phyloP scores from a whole-genome alignment of 2,888 invertebrate species.

The Empis livida region DNA sequence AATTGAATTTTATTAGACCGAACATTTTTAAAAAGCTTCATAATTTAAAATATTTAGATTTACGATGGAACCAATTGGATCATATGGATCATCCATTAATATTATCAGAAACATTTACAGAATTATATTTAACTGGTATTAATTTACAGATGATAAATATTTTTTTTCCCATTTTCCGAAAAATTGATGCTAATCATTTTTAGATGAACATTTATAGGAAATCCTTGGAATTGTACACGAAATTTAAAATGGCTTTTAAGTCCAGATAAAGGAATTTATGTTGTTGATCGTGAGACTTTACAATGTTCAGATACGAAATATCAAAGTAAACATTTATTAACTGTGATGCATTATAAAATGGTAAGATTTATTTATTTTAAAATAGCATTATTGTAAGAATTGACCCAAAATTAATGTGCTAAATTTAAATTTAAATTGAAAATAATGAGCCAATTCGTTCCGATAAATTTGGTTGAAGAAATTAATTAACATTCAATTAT shows the following conservation, averaged over 20 bases:
- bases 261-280: constrained; percentile 22
- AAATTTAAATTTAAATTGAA: too few species aligned
- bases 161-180: background rate
- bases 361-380: constrained; percentile 13
- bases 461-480: too few species aligned
- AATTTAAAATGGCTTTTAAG: constrained; percentile 32
- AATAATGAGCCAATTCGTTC: too few species aligned
- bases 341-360: constrained; percentile 31
- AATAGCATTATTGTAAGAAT: background rate
- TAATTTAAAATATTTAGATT: constrained; percentile 25
- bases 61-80: constrained; percentile 32
- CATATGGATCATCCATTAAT: constrained; percentile 27
- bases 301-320: constrained; percentile 31
- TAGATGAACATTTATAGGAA: constrained; percentile 16
- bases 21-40: constrained; percentile 28
- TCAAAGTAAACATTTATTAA: constrained; percentile 26
- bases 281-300: constrained; percentile 28
- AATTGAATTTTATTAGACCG: constrained; percentile 24
- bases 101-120: constrained; percentile 23
- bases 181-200: background rate
- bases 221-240: constrained; percentile 34
- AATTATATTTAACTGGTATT: constrained; percentile 27
- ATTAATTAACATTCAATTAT: too few species aligned
- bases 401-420: too few species aligned
- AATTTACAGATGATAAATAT: too few species aligned